Conservation (phyloP, 2,113 vertebrate species). For the Tricholaema leucomelas region DNA sequence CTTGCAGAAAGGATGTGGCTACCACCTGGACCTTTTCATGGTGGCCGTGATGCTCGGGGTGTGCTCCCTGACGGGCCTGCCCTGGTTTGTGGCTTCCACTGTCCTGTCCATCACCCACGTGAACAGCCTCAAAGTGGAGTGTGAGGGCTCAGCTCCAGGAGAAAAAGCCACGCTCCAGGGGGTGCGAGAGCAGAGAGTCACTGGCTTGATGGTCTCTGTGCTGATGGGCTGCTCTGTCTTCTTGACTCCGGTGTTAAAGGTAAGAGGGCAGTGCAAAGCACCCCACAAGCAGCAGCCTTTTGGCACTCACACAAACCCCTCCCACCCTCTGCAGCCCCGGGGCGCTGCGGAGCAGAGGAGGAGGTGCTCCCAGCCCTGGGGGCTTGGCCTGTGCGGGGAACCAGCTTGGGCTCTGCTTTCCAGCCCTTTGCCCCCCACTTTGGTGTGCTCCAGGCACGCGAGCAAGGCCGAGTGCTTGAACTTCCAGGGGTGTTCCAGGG, state of each 20-base stretch:
- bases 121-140: constrained; percentile 95
- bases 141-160: constrained; percentile 88
- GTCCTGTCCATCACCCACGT: constrained; percentile 96
- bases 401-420: too few species aligned
- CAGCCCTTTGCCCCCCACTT: too few species aligned
- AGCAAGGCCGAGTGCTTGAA: neutral
- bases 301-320: too few species aligned
- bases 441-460: too few species aligned
- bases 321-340: too few species aligned
- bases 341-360: too few species aligned
- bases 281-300: too few species aligned
- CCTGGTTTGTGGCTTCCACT: constrained; percentile 96
- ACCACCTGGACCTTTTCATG: constrained; percentile 93
- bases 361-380: too few species aligned
- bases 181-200: constrained; percentile 92
- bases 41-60: constrained; percentile 94
- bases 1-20: constrained; percentile 93
- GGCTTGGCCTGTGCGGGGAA: too few species aligned
- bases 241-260: constrained; percentile 91
- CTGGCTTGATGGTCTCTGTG: constrained; percentile 92
- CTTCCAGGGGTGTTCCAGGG: neutral
- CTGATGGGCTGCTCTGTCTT: constrained; percentile 98
- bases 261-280: constrained; percentile 5
- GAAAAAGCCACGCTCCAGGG: constrained; percentile 94
- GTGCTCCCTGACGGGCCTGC: constrained; percentile 95